Conservation (phyloP, 2,888 invertebrate species). For the Mesorhabditis sp. region DNA sequence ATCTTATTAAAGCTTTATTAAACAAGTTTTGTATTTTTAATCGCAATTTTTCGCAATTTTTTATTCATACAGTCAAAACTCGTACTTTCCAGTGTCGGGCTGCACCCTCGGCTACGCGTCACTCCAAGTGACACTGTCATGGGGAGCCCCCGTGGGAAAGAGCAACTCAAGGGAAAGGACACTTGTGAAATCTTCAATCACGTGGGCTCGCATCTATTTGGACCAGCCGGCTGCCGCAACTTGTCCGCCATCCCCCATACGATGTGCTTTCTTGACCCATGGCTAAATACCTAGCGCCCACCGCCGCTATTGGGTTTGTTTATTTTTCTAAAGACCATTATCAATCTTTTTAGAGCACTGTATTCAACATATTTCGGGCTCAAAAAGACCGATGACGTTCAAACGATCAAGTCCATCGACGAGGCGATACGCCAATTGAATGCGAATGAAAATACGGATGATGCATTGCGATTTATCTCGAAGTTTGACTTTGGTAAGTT, state of each 20-base stretch:
- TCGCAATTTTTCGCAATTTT: too few relatives aligned
- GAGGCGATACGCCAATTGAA: conserved; percentile 34
- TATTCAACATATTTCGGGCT: conserved; percentile 27
- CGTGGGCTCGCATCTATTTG: not conserved
- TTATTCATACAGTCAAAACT: too few relatives aligned
- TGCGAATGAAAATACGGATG: conserved; percentile 24
- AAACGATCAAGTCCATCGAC: conserved; percentile 27
- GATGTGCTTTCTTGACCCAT: not conserved
- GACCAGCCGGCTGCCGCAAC: too few relatives aligned
- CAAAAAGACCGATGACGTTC: conserved; percentile 19
- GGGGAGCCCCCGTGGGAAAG: not conserved
- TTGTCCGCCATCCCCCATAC: too few relatives aligned
- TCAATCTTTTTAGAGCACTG: conserved; percentile 21
- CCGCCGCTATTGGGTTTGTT: conserved; percentile 1
- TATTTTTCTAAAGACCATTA: not conserved
- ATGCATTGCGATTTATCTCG: conserved; percentile 31
- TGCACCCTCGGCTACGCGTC: not conserved
- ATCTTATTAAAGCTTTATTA: too few relatives aligned
- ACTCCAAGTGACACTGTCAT: not conserved
- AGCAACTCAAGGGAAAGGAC: not conserved
- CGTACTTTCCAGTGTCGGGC: too few relatives aligned
- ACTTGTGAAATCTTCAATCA: not conserved
- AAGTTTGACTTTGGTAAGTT: conserved; percentile 22
- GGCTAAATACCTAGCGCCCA: not conserved
- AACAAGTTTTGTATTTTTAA: too few relatives aligned